Evolutionary conservation across 2,888 invertebrate genomes (phyloP), one percentile per base, ranked within the genome.

Genomic region (Brenthis hecate): DNA sequence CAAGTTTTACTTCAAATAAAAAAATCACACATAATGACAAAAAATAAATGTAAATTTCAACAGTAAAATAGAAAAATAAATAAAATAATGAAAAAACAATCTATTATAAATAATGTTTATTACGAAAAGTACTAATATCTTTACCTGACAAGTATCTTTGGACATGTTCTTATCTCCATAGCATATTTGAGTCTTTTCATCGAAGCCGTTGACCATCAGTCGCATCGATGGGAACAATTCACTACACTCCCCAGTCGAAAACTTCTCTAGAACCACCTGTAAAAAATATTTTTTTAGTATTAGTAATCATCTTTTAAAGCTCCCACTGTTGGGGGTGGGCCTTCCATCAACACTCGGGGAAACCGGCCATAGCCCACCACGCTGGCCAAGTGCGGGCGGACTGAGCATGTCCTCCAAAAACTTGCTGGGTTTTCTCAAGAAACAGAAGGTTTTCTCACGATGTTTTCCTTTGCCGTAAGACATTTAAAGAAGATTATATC

Each of bases 61-160:
- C 0, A n/a, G 6, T 6, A 51, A 8, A n/a, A 4, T 51, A 51
- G n/a, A 2, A 51, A 51, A 6, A 51, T n/a, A 16, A 28, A 14
- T n/a, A 51, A 51, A 51, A 8, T 1, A n/a, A n/a, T 14, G 14
- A 5, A n/a, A 51, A 28, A 28, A 4, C 28, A 28, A 28, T 28
- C 28, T 4, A 28, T 28, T 28, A 28, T 4, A 0, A 28, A 28
- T 28, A 4, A 28, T 28, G 4, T 28, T 28, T 28, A 28, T 28
- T 28, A 28, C 28, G 28, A 28, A 28, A 28, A 28, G 4, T 28
- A 4, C 28, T 57, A 4, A 51, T 16, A 36, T 32, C 47, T n/a
- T 23, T 58, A 87, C 89, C 80, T 84, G 85, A 58, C 89, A 89
- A 0, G 88, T 86, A n/a, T 89, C 89, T 57, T 79, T 86, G 0